A percentile compares a stretch with the other conserved stretches of the same genome.
These are phyloP conservation scores for Scomber japonicus DNA, from an alignment of 2,113 vertebrate genomes.

Conservation along the genomic window DNA sequence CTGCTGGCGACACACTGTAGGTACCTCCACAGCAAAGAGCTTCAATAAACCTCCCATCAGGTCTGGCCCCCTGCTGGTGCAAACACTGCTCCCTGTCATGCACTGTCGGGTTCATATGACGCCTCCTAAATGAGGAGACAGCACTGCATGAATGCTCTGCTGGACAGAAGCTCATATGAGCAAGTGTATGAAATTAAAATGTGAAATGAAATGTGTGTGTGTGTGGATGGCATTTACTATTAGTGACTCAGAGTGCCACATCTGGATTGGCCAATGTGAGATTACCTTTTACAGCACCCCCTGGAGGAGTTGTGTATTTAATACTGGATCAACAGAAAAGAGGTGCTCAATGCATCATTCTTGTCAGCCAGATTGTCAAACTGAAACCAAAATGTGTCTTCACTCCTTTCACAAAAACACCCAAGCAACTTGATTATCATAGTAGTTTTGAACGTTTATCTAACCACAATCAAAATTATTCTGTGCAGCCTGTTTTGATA, in stretches of 20 bases:
- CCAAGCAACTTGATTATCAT: no score
- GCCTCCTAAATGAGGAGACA: background rate
- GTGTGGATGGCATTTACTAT: background rate
- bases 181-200: slow-evolving; percentile 29
- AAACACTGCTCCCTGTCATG: slow-evolving; percentile 16
- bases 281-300: background rate
- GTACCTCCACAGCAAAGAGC: background rate
- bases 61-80: slow-evolving; percentile 40
- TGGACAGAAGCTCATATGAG: slow-evolving; percentile 1
- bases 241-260: background rate
- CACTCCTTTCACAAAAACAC: no score
- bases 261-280: background rate
- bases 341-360: no score
- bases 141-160: slow-evolving; percentile 3
- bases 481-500: background rate
- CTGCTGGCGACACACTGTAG: slow-evolving; percentile 34
- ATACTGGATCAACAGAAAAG: background rate
- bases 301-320: background rate
- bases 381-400: no score
- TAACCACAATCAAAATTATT: background rate
- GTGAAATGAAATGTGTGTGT: background rate
- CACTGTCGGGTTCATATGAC: slow-evolving; percentile 6
- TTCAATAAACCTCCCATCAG: slow-evolving; percentile 11
- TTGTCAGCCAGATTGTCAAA: no score
- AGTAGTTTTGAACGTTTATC: no score